A percentile compares a stretch with the other conserved stretches of the same genome.
Evolutionary conservation across 2,113 vertebrate species (phyloP).

Genomic region (Prolemur simus): DNA sequence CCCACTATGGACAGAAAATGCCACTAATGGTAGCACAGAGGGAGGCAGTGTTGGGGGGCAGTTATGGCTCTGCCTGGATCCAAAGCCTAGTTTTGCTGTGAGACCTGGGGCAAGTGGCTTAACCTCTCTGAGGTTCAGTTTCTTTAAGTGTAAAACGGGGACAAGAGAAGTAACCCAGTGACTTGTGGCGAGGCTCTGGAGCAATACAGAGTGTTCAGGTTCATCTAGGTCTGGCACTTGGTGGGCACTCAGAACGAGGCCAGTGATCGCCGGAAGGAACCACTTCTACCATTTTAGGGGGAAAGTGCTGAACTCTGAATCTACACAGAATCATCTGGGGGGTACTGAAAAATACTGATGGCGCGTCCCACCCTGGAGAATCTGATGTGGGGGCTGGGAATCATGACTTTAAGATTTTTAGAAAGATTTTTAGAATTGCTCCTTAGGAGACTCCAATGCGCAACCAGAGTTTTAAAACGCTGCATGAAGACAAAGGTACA

Average conservation of each 20-base stretch:
- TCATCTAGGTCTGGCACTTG: background rate
- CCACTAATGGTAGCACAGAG: background rate
- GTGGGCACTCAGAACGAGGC: background rate
- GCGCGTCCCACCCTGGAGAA: background rate
- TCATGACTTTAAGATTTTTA: background rate
- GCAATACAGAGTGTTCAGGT: background rate
- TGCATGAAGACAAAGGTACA: background rate
- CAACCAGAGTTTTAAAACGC: background rate
- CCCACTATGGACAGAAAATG: background rate
- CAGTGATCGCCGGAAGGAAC: background rate
- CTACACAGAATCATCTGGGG: background rate
- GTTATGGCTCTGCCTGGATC: background rate
- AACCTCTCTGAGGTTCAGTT: background rate
- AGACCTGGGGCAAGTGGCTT: background rate
- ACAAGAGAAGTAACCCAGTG: background rate
- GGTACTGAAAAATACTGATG: background rate
- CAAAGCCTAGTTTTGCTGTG: background rate
- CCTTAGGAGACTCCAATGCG: background rate
- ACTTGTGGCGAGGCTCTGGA: background rate
- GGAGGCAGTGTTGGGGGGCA: background rate
- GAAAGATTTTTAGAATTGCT: background rate
- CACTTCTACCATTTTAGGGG: background rate
- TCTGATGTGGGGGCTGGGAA: background rate
- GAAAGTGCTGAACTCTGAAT: background rate
- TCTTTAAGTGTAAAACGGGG: background rate